Base-by-base conservation (phyloP, 2,888 invertebrate genomes). In the Drosophila emarginata region DNA sequence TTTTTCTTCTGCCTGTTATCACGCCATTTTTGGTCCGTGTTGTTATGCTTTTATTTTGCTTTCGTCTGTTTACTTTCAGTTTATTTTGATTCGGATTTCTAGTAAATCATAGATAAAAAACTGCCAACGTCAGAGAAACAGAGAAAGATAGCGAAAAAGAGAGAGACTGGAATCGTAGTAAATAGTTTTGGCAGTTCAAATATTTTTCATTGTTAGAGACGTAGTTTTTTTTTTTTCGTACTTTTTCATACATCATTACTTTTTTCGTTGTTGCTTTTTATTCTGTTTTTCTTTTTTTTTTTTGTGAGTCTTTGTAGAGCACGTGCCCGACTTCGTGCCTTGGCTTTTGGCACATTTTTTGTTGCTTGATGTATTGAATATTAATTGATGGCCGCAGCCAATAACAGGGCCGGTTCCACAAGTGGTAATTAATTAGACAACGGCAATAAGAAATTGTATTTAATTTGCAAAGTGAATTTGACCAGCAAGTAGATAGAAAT, bases 71-170 rank as follows among this genome's bases (percentile, higher is more conserved):
- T 72, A 72, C 73, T 45, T 72, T 62, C 28, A 62, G 69, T 54
- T 70, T 70, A 70, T 72, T 72, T 71, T 76, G 64, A 64, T 74
- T 74, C 57, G 45, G 53, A 63, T 54, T 62, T 58, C 61, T 57
- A 23, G 40, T 61, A 39, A 71, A 64, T 80, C 61, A 64, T 61
- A 73, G 81, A 86, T 81, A 86, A 80, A 50, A 50, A 28, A 45
- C n/a, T 5, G 28, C 54, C 64, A 64, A 64, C 67, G 74, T 67
- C 74, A 67, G 62, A 58, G 57, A 1, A 26, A 32, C 32, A 32
- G 2, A 32, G 32, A 32, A 9, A 32, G 32, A 32, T 32, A 72
- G 18, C 7, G 12, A 60, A 58, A 58, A 51, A 45, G 45, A 45
- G 14, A 45, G 39, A 12, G 37, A 37, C 39, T 39, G 64, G 32